These are phyloP conservation scores for Rhagoletis zephyria DNA, from an alignment of 1,140 invertebrate species.

Conservation along the genomic window DNA sequence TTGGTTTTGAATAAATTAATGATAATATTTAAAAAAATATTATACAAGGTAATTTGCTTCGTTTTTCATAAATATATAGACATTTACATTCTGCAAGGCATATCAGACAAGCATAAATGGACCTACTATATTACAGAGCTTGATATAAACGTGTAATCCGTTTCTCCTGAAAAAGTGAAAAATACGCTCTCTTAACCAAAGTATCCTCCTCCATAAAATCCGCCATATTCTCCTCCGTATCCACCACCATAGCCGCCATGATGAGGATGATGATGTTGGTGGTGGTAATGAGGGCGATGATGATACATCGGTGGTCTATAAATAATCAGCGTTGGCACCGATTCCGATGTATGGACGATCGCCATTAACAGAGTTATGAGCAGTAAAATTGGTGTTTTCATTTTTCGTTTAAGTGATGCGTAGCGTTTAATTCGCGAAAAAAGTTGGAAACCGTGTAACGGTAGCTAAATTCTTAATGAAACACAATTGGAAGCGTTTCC, in stretches of 20 bases:
- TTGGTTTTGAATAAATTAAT: too few species aligned
- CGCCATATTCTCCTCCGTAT: conserved; percentile 1
- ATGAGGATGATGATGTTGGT: conserved; percentile 27
- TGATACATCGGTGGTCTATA: conserved; percentile 4
- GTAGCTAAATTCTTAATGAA: background rate
- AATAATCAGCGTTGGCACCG: background rate
- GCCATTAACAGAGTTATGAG: background rate
- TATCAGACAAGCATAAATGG: too few species aligned
- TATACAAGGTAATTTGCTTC: too few species aligned
- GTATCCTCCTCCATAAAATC: background rate
- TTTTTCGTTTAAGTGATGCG: background rate
- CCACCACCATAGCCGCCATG: conserved; percentile 52
- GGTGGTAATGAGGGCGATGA: conserved; percentile 27
- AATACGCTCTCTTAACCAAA: too few species aligned
- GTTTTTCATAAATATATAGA: too few species aligned
- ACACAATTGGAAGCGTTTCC: background rate
- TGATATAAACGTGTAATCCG: too few species aligned
- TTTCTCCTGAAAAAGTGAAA: too few species aligned
- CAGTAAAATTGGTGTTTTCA: background rate
- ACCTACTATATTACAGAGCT: too few species aligned
- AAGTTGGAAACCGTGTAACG: background rate
- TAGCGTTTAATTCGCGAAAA: background rate
- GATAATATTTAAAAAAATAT: too few species aligned
- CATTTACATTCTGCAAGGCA: too few species aligned
- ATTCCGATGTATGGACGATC: background rate